Conservation (phyloP, 2,888 invertebrate genomes). For the Plutella xylostella region DNA sequence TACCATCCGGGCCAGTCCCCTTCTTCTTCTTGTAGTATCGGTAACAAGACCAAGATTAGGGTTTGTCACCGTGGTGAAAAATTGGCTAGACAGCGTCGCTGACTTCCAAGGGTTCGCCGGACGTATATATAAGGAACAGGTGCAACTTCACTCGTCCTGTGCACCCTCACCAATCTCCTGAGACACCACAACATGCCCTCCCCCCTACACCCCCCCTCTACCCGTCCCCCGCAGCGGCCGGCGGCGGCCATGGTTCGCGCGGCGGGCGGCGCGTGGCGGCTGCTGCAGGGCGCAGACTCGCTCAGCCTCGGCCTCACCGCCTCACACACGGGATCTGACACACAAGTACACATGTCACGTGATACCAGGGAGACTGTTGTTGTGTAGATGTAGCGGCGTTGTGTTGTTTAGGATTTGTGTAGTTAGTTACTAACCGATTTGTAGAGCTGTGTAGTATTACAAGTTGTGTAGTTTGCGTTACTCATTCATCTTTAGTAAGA, state of each 20-base stretch:
- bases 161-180: neutral
- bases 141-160: neutral
- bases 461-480: too few species aligned
- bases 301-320: conserved; percentile 78
- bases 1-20: too few species aligned
- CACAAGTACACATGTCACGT: conserved; percentile 52
- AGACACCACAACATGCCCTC: neutral
- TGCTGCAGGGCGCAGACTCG: conserved; percentile 81
- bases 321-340: conserved; percentile 66
- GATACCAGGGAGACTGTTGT: too few species aligned
- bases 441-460: too few species aligned
- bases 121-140: too few species aligned
- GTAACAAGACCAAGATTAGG: too few species aligned
- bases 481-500: too few species aligned
- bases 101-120: too few species aligned
- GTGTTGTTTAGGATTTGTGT: conserved; percentile 19
- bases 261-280: conserved; percentile 82
- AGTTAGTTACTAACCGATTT: too few species aligned
- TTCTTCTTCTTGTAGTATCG: too few species aligned
- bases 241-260: conserved; percentile 85
- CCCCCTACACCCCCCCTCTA: neutral
- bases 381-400: neutral
- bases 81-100: too few species aligned
- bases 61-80: too few species aligned
- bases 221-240: conserved; percentile 69